phyloP scores from a whole-genome alignment of 1,140 invertebrate genomes.

The Cecropterus lyciades region DNA sequence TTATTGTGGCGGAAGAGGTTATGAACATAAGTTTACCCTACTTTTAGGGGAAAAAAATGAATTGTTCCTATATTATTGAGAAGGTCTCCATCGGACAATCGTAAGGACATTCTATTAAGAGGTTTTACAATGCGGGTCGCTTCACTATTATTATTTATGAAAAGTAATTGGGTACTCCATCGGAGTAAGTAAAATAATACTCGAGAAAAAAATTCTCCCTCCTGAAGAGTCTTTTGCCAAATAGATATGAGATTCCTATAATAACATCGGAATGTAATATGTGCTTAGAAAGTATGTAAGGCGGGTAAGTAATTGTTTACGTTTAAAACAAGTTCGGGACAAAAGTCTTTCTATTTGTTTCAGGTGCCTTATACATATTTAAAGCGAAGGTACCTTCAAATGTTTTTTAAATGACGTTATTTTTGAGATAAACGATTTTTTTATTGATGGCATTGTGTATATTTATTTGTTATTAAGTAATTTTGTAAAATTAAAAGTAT shows the following conservation, averaged over 20 bases:
- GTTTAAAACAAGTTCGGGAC: slow-evolving; percentile 11
- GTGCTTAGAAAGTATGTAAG: slow-evolving; percentile 27
- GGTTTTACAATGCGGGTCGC: slow-evolving; percentile 38
- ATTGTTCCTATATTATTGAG: slow-evolving; percentile 47
- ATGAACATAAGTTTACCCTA: slow-evolving; percentile 46
- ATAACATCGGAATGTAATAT: slow-evolving; percentile 37
- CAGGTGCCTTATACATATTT: too few relatives aligned
- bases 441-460: too few relatives aligned
- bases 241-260: slow-evolving; percentile 39
- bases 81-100: slow-evolving; percentile 37
- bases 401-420: too few relatives aligned
- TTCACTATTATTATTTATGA: slow-evolving; percentile 41
- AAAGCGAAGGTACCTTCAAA: too few relatives aligned
- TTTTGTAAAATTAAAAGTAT: too few relatives aligned
- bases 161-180: slow-evolving; percentile 44
- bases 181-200: slow-evolving; percentile 29
- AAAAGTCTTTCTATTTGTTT: too few relatives aligned
- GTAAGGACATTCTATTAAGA: slow-evolving; percentile 44
- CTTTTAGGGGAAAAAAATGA: slow-evolving; percentile 52
- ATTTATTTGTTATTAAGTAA: too few relatives aligned
- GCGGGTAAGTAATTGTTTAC: slow-evolving; percentile 40
- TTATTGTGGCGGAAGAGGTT: slow-evolving; percentile 50
- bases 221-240: slow-evolving; percentile 15
- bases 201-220: slow-evolving; percentile 23
- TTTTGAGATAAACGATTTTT: too few relatives aligned